Base-by-base conservation (phyloP, 2,797 vertebrate species). In the Girardinus metallicus region DNA sequence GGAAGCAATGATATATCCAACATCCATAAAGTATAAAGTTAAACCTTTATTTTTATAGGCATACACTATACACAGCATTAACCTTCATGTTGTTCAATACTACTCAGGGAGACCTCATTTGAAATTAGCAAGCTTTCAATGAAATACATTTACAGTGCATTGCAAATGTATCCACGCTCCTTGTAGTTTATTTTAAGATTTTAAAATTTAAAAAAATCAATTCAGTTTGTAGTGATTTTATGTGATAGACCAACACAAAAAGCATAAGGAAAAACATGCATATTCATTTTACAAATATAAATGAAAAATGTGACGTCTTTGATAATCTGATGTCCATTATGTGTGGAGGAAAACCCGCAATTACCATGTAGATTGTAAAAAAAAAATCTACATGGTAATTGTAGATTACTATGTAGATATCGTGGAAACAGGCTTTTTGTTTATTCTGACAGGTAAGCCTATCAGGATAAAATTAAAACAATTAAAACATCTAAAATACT, bases 11-110 rank as follows among this genome's bases (percentile, higher is more conserved):
- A 79, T 51, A 83, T 5, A 60, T 49, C 57, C 49, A 51, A 71
- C 78, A 64, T 60, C 60, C 78, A 82, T 94, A 91, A 89, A 91
- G 91, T 95, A 95, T 94, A 95, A 95, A 95, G 95, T 95, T 95
- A 95, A 93, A 94, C 81, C 89, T 94, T 95, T 93, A 95, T 95
- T 95, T 93, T 91, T 93, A 93, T 94, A 95, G 92, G 94, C 94
- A 95, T 93, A 94, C 91, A 90, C 93, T 95, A 92, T 94, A 95
- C 88, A 95, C 89, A 93, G 88, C 90, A 88, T 84, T 93, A 89
- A 93, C 92, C 87, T 93, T 89, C 87, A 90, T 88, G 89, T 88
- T 94, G 89, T 88, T 93, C 89, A 85, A 83, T 87, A 91, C 91
- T 83, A 70, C 82, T 81, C 88, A 92, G 87, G 94, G 90, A 91